Evolutionary conservation across 2,888 invertebrate species (phyloP), one percentile per base, ranked within the genome.

Genomic region (Lobophora halterata): DNA sequence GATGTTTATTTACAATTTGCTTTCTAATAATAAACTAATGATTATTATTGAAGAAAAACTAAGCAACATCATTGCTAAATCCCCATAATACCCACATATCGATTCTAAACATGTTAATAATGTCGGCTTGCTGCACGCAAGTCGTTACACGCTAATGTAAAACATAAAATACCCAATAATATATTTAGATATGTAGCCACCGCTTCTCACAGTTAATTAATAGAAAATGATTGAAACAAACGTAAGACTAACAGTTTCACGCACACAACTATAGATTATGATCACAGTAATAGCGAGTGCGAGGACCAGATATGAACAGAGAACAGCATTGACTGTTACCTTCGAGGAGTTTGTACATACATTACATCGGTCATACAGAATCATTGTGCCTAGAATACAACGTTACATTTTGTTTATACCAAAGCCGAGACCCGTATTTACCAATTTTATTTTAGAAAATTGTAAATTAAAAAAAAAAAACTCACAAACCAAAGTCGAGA

Each of bases 1-100:
- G 82, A 83, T 85, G 83, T 87, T 87, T 87, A 87, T 87, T 87
- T 87, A 87, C 87, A 87, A 72, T 78, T 79, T 65, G 73, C 72
- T 78, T 72, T 76, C 71, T 77, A 83, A 82, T 82, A 82, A 82
- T 81, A 82, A 69, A 81, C 74, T 75, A 43, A 79, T 59, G 79
- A 82, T 81, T 82, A 86, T 81, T 76, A 81, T 76, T 66, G 69
- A 78, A 81, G 76, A 74, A 75, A 80, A 79, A 71, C 70, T 73
- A 74, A 73, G 77, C 79, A 73, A 79, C 80, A 71, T 73, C 72
- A 68, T 68, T 74, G 73, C 76, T 71, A 65, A 62, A 71, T 71
- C 78, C 83, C 81, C 70, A 69, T 68, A 72, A 71, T 65, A 78
- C 81, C 87, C 81, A 77, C 69, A 68, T 47, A 52, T 74, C 73